Base-by-base conservation (phyloP, 2,797 vertebrate genomes). In the Centropyge bicolor region DNA sequence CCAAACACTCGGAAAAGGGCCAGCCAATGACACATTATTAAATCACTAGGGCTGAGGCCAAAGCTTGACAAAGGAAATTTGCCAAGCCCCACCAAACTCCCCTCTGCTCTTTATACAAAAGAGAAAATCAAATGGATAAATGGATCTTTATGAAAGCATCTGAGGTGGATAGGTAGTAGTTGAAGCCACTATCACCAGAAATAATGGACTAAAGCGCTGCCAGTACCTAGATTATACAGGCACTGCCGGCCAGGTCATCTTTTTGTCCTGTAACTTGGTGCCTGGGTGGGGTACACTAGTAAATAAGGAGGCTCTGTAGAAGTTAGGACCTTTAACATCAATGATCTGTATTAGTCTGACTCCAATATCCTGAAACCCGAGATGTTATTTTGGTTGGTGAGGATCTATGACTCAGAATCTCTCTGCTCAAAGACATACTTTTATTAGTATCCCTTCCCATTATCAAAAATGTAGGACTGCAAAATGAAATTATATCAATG, bases 11-110 rank as follows among this genome's bases (percentile, higher is more conserved):
- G 2, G 22, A n/a, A 55, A 51, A 54, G 70, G 70, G 74, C 78
- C 83, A 83, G 83, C 74, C 55, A 86, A 80, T 87, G 79, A 84
- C 71, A 85, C 54, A 83, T 72, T 49, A 81, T 82, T 69, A 78
- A 81, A 81, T 82, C 60, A 82, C 63, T 22, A 52, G 16, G 6
- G 40, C 65, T 64, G 31, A 77, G 64, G 81, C 76, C 60, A 84
- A 70, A 83, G 68, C 27, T 57, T 60, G 67, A 81, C 20, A 64
- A 66, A 70, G 65, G 73, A 82, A 61, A 72, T 19, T 51, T 76
- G 64, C 77, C 72, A 81, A 81, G 49, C 45, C 41, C 19, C 27
- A 61, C 45, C 61, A 72, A 83, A 76, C 57, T 55, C 57, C 17
- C 56, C 66, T 69, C 76, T 64, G 79, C 27, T 75, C 38, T 55